phyloP scores from a whole-genome alignment of 2,888 invertebrate species.

The Belgica antarctica region DNA sequence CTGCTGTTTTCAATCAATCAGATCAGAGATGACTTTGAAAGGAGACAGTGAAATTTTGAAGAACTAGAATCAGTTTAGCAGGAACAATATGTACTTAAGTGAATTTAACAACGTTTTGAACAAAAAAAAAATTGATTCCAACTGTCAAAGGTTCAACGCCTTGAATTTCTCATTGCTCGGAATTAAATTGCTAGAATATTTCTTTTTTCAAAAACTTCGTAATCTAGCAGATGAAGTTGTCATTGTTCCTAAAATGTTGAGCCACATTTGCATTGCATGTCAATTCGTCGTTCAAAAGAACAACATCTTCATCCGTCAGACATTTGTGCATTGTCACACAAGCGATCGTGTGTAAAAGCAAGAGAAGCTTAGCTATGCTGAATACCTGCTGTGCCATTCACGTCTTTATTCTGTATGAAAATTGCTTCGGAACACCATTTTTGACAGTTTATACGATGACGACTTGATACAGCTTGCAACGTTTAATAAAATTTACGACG shows the following conservation, averaged over 20 bases:
- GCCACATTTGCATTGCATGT: background rate
- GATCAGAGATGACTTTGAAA: background rate
- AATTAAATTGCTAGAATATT: too few species aligned
- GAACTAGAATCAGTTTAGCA: too few species aligned
- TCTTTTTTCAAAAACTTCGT: too few species aligned
- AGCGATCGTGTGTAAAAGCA: constrained; percentile 21
- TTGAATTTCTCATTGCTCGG: too few species aligned
- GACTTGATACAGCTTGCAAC: constrained; percentile 18
- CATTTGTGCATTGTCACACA: background rate
- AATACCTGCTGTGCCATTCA: constrained; percentile 26
- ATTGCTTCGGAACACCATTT: background rate
- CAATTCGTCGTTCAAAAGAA: background rate
- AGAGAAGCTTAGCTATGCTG: background rate
- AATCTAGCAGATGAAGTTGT: too few species aligned
- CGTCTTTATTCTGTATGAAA: constrained; percentile 18
- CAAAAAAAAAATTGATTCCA: too few species aligned
- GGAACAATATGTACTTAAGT: too few species aligned
- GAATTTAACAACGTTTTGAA: too few species aligned
- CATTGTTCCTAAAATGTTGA: background rate
- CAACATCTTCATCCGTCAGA: background rate
- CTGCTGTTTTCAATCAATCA: background rate
- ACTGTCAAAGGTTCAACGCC: too few species aligned
- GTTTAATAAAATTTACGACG: background rate
- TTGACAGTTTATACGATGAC: constrained; percentile 1
- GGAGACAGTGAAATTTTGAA: too few species aligned